phyloP scores from a whole-genome alignment of 1,140 invertebrate genomes.

The Lordiphosa clarofinis region DNA sequence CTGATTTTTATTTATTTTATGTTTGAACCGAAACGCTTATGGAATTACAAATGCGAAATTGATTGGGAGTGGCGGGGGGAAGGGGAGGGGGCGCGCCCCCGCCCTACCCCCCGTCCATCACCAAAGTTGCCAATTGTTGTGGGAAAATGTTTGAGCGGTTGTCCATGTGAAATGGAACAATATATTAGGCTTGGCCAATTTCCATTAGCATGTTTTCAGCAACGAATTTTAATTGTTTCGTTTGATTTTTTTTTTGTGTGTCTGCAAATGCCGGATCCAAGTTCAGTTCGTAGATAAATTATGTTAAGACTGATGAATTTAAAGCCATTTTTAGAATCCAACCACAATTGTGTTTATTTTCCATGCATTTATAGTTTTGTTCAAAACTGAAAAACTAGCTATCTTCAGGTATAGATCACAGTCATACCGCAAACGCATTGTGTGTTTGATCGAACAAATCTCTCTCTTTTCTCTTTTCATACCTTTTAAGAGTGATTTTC shows the following conservation, averaged over 20 bases:
- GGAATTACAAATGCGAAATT: constrained; percentile 61
- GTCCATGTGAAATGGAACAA: constrained; percentile 13
- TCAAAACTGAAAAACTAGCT: too few relatives aligned
- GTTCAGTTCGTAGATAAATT: too few relatives aligned
- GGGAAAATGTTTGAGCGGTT: constrained; percentile 51
- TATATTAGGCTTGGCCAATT: constrained; percentile 44
- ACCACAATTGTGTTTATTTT: too few relatives aligned
- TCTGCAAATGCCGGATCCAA: constrained; percentile 1
- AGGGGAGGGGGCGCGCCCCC: constrained; percentile 8
- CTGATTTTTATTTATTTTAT: constrained; percentile 79
- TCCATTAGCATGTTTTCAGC: constrained; percentile 51
- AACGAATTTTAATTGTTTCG: constrained; percentile 56
- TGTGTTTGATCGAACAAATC: too few relatives aligned
- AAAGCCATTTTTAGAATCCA: too few relatives aligned
- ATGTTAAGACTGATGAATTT: too few relatives aligned
- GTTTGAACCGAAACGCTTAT: constrained; percentile 69
- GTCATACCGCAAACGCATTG: too few relatives aligned
- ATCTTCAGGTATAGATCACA: too few relatives aligned
- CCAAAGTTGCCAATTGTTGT: constrained; percentile 55
- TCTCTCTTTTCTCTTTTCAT: too few relatives aligned
- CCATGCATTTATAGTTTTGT: too few relatives aligned
- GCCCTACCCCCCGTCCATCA: neutral
- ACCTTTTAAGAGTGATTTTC: too few relatives aligned
- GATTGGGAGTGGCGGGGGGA: neutral
- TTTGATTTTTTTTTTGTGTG: neutral